Evolutionary conservation across 2,113 vertebrate genomes (phyloP).

Genomic region (Alouatta palliata): DNA sequence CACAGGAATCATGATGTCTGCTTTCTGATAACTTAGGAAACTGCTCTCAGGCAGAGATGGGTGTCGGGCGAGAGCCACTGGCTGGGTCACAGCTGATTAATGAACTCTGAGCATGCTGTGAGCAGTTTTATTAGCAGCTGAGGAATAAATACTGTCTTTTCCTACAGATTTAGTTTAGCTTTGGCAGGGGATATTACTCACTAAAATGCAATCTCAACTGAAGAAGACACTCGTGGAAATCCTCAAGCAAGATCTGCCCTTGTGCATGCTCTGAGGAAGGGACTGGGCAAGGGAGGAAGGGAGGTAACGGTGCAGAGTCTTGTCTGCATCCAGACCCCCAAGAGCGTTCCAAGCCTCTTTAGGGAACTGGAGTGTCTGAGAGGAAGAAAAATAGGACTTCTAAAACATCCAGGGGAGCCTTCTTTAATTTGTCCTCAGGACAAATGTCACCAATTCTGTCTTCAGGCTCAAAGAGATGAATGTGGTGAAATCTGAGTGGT

Average conservation of each 20-base stretch:
- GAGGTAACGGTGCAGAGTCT: fast-evolving
- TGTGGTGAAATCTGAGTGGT: not conserved
- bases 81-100: not conserved
- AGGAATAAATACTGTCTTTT: not conserved
- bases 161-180: not conserved
- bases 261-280: not conserved
- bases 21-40: not conserved
- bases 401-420: not conserved
- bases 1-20: not conserved
- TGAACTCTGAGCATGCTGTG: not conserved
- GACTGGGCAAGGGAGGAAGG: not conserved
- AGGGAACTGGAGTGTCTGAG: not conserved
- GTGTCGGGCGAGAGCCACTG: not conserved
- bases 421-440: not conserved
- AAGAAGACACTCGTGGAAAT: not conserved
- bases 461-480: not conserved
- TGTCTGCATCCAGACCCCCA: not conserved
- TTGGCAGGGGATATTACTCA: not conserved
- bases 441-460: not conserved
- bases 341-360: not conserved
- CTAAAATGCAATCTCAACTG: not conserved
- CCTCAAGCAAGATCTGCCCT: not conserved
- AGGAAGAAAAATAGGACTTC: not conserved
- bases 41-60: not conserved
- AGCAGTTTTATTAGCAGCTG: not conserved